Evolutionary conservation across 2,797 vertebrate species (phyloP).

Genomic region (Helarctos malayanus): DNA sequence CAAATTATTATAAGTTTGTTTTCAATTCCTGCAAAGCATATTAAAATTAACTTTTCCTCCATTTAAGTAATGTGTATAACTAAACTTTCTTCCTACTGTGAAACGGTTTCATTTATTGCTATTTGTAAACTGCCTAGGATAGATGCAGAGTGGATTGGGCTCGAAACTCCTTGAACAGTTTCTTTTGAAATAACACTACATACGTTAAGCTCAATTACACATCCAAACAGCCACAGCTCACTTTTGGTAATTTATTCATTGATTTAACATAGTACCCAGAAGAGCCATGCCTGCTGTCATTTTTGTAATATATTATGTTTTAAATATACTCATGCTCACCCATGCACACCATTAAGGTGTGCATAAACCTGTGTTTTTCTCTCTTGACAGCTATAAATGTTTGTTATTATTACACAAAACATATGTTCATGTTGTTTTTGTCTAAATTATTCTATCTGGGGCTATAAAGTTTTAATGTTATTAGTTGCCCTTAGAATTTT

Average conservation of each 20-base stretch:
- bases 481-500: slow-evolving; percentile 95
- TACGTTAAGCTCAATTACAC: slow-evolving; percentile 94
- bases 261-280: slow-evolving; percentile 94
- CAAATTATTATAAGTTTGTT: slow-evolving; percentile 88
- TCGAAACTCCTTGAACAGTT: slow-evolving; percentile 92
- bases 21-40: slow-evolving; percentile 89
- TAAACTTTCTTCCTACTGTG: slow-evolving; percentile 91
- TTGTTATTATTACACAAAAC: slow-evolving; percentile 97
- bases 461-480: slow-evolving; percentile 96
- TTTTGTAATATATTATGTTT: slow-evolving; percentile 94
- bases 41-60: slow-evolving; percentile 90
- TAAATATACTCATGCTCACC: slow-evolving; percentile 93
- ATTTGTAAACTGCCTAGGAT: slow-evolving; percentile 91
- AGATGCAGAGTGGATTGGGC: slow-evolving; percentile 90
- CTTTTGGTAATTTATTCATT: slow-evolving; percentile 95
- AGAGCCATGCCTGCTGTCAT: slow-evolving; percentile 94
- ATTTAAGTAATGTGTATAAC: slow-evolving; percentile 90
- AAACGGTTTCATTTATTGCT: slow-evolving; percentile 91
- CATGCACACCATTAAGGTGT: slow-evolving; percentile 95
- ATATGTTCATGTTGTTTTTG: slow-evolving; percentile 96
- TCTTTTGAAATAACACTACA: slow-evolving; percentile 93
- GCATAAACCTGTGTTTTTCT: slow-evolving; percentile 94
- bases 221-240: slow-evolving; percentile 93
- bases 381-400: slow-evolving; percentile 96
- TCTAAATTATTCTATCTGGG: slow-evolving; percentile 95